phyloP scores from a whole-genome alignment of 2,888 invertebrate genomes.

The Teinopalpus imperialis region DNA sequence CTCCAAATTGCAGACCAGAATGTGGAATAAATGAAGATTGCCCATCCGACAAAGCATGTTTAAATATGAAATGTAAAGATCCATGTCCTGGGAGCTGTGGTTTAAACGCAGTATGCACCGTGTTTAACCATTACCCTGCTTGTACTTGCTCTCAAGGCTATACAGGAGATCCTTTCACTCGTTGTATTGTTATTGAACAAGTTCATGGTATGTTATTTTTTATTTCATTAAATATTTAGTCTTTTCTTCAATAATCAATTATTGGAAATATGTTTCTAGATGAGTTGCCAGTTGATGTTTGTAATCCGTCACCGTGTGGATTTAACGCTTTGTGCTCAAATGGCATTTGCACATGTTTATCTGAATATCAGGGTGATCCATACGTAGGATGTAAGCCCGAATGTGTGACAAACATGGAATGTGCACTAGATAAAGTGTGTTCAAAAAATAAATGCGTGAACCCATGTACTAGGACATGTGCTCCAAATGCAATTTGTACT shows the following conservation, averaged over 20 bases:
- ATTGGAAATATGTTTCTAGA: conserved; percentile 46
- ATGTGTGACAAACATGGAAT: conserved; percentile 89
- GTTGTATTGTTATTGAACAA: conserved; percentile 80
- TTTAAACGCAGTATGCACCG: conserved; percentile 82
- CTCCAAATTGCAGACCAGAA: conserved; percentile 88
- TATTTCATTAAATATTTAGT: conserved; percentile 21
- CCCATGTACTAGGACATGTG: conserved; percentile 88
- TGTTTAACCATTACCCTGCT: conserved; percentile 86
- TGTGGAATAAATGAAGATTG: conserved; percentile 89
- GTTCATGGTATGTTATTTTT: conserved; percentile 47
- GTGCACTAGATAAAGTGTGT: conserved; percentile 86
- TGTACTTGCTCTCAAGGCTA: conserved; percentile 87
- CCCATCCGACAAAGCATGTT: conserved; percentile 86
- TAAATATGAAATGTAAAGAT: conserved; percentile 87
- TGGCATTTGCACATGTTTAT: conserved; percentile 86
- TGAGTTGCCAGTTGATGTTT: conserved; percentile 79
- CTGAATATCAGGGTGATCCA: conserved; percentile 89
- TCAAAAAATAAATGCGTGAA: conserved; percentile 87
- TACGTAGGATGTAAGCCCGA: conserved; percentile 89
- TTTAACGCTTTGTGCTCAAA: conserved; percentile 84
- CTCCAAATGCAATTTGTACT: conserved; percentile 79
- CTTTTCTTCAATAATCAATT: too few species aligned
- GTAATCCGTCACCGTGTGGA: conserved; percentile 88
- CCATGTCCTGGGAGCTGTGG: conserved; percentile 89
- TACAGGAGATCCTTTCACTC: conserved; percentile 89